Evolutionary conservation across 1,140 invertebrate species (phyloP).

Genomic region (Helicoverpa armigera): DNA sequence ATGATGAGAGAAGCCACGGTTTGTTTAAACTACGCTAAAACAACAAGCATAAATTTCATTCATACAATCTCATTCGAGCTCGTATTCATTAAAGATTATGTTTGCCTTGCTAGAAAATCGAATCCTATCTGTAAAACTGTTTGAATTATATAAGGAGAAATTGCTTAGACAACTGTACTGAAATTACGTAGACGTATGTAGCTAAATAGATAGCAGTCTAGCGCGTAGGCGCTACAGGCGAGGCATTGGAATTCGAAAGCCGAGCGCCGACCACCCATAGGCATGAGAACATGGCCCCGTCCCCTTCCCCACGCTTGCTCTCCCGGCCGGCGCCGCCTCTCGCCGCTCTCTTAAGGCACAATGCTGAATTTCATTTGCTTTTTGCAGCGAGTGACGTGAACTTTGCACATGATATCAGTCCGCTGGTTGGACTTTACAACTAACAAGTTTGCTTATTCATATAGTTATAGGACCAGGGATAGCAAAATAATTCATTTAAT

Average conservation of each 20-base stretch:
- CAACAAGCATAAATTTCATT: slow-evolving; percentile 67
- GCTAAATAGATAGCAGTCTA: slow-evolving; percentile 62
- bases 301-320: slow-evolving; percentile 78
- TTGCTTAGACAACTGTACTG: slow-evolving; percentile 12
- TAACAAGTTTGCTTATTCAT: neutral
- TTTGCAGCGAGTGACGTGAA: slow-evolving; percentile 68
- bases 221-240: slow-evolving; percentile 84
- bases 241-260: slow-evolving; percentile 85
- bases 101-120: neutral
- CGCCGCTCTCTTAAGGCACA: slow-evolving; percentile 77
- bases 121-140: neutral
- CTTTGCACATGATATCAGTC: slow-evolving; percentile 65
- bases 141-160: slow-evolving; percentile 25
- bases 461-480: too few relatives aligned
- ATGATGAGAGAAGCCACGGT: slow-evolving; percentile 71
- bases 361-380: slow-evolving; percentile 84
- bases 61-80: slow-evolving; percentile 56
- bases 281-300: slow-evolving; percentile 80
- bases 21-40: slow-evolving; percentile 63
- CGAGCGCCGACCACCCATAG: slow-evolving; percentile 84
- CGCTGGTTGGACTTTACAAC: slow-evolving; percentile 3
- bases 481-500: too few relatives aligned
- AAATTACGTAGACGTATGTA: slow-evolving; percentile 48
- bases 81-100: slow-evolving; percentile 1
- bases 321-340: slow-evolving; percentile 74